Evolutionary conservation across 2,797 vertebrate genomes (phyloP).

Genomic region (Chelonia mydas): DNA sequence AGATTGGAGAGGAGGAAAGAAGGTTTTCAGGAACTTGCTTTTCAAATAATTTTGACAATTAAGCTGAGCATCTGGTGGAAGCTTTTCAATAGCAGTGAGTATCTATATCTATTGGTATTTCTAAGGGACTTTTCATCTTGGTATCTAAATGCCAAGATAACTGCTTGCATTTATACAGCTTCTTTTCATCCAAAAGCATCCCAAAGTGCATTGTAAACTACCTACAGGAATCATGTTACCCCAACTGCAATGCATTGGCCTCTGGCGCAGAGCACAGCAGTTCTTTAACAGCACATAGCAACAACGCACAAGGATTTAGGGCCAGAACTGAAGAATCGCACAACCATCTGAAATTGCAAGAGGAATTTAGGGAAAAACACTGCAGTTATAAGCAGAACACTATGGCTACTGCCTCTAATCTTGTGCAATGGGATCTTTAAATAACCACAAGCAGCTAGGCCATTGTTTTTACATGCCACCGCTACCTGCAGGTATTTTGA

Average conservation of each 20-base stretch:
- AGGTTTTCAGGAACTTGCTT: not conserved
- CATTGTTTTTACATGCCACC: not conserved
- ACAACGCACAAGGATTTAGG: slow-evolving; percentile 29
- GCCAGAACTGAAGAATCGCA: slow-evolving; percentile 40
- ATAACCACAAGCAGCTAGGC: not conserved
- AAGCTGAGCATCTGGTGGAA: not conserved
- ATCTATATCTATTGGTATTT: not conserved
- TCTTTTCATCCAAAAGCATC: slow-evolving; percentile 39
- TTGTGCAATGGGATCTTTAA: not conserved
- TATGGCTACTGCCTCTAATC: not conserved
- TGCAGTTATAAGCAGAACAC: not conserved
- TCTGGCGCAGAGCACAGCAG: not conserved
- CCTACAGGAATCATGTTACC: slow-evolving; percentile 64
- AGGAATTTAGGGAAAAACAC: not conserved
- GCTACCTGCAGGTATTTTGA: not conserved
- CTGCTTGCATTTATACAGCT: slow-evolving; percentile 33
- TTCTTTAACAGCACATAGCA: slow-evolving; percentile 32
- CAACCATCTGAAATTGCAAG: not conserved
- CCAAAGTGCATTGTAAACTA: slow-evolving; percentile 47
- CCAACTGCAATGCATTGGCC: slow-evolving; percentile 31
- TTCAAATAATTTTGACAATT: slow-evolving; percentile 35
- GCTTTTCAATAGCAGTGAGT: slow-evolving; percentile 22
- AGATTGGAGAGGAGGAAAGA: not conserved
- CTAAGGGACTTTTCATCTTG: slow-evolving; percentile 27
- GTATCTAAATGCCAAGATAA: slow-evolving; percentile 36